Evolutionary conservation across 2,888 invertebrate species (phyloP).

Genomic region (Drosophila tripunctata): DNA sequence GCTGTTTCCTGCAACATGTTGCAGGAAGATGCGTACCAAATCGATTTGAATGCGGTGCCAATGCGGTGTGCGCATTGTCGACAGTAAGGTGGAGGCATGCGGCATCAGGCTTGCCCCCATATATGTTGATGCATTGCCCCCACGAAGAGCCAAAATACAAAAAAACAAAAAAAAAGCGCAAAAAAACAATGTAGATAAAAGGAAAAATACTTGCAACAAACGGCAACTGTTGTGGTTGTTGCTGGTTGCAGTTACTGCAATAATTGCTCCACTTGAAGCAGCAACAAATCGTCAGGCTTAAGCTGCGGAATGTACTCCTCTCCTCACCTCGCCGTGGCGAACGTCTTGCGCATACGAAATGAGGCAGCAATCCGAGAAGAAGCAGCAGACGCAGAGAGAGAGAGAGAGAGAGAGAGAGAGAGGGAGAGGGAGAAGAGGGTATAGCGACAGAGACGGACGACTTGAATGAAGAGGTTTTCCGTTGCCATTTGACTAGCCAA

Average conservation of each 20-base stretch:
- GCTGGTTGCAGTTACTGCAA: slow-evolving; percentile 55
- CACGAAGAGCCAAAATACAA: slow-evolving; percentile 18
- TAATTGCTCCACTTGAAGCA: slow-evolving; percentile 78
- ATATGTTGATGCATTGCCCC: slow-evolving; percentile 59
- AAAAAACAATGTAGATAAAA: slow-evolving; percentile 1
- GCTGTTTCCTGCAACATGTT: slow-evolving; percentile 72
- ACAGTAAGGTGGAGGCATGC: slow-evolving; percentile 35
- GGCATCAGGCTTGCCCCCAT: too few relatives aligned
- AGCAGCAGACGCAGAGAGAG: slow-evolving; percentile 13
- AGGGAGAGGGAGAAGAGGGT: slow-evolving; percentile 1
- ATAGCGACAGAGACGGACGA: slow-evolving; percentile 42
- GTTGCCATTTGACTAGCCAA: slow-evolving; percentile 66
- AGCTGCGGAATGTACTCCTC: slow-evolving; percentile 56
- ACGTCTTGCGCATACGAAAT: slow-evolving; percentile 75
- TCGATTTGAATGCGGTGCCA: slow-evolving; percentile 74
- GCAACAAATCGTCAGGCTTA: slow-evolving; percentile 61
- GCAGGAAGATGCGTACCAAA: slow-evolving; percentile 81
- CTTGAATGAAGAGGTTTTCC: slow-evolving; percentile 79
- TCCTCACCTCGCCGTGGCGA: slow-evolving; percentile 35
- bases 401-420: slow-evolving; percentile 1
- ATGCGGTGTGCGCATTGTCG: slow-evolving; percentile 51
- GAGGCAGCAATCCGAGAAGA: slow-evolving; percentile 62
- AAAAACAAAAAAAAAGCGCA: background rate
- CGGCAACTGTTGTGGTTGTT: slow-evolving; percentile 31
- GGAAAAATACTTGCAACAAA: slow-evolving; percentile 35